Percentiles rank a stretch among this genome's conserved stretches.
phyloP scores from a whole-genome alignment of 2,888 invertebrate genomes.

The Athripsodes cinereus region DNA sequence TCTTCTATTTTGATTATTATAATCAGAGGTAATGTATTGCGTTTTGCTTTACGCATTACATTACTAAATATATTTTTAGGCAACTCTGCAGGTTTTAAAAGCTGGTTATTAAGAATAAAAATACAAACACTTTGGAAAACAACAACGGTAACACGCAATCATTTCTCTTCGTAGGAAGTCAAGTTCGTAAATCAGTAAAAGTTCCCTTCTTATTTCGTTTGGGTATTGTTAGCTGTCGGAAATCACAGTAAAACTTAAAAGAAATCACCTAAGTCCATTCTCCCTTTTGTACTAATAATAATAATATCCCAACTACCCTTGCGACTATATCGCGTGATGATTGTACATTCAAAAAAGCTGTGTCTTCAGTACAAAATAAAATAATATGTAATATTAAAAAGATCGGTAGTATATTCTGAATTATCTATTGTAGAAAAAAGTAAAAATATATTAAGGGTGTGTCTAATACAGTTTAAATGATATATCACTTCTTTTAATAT shows the following conservation, averaged over 20 bases:
- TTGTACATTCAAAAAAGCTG: not conserved
- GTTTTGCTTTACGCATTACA: too few species aligned
- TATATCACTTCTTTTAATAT: not conserved
- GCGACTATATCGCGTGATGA: not conserved
- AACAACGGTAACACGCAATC: conserved; percentile 17
- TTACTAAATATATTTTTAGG: too few species aligned
- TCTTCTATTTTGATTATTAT: too few species aligned
- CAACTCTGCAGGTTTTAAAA: too few species aligned
- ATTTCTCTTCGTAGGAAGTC: conserved; percentile 9
- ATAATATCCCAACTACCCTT: not conserved
- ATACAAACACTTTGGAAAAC: too few species aligned
- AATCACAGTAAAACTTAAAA: conserved; percentile 13
- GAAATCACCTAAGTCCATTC: conserved; percentile 5
- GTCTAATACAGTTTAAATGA: not conserved
- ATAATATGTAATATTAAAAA: not conserved
- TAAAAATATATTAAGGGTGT: too few species aligned
- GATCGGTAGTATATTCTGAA: too few species aligned
- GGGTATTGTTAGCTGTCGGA: conserved; percentile 1
- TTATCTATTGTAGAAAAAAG: too few species aligned
- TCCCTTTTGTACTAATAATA: not conserved
- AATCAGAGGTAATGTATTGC: too few species aligned
- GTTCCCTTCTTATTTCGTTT: not conserved
- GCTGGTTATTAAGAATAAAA: too few species aligned
- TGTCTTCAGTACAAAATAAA: not conserved
- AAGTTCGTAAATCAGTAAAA: conserved; percentile 10